These are phyloP conservation scores for Syngnathus acus DNA, from an alignment of 2,797 vertebrate species.

Conservation along the genomic window DNA sequence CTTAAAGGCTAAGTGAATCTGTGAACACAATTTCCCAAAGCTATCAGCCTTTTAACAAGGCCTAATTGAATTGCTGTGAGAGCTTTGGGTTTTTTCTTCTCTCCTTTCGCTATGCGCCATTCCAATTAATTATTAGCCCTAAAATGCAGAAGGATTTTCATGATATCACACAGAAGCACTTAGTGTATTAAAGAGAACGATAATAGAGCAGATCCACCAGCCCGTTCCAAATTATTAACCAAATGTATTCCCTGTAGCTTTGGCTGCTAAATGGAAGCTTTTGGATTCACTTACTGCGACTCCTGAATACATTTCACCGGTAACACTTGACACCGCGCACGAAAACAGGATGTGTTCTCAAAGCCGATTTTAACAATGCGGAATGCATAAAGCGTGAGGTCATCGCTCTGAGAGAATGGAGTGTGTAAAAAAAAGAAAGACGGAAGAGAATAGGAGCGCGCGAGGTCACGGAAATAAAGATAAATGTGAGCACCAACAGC, in stretches of 20 bases:
- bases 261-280: constrained; percentile 63
- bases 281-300: constrained; percentile 63
- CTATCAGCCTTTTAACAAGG: constrained; percentile 68
- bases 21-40: constrained; percentile 68
- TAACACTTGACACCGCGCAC: constrained; percentile 53
- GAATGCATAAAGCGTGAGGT: constrained; percentile 73
- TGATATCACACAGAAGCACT: constrained; percentile 71
- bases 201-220: constrained; percentile 68
- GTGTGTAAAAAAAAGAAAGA: constrained; percentile 39
- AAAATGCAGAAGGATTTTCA: constrained; percentile 68
- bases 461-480: constrained; percentile 82
- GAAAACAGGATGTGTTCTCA: constrained; percentile 71
- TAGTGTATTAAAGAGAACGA: constrained; percentile 72
- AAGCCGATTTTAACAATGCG: constrained; percentile 72
- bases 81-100: constrained; percentile 34
- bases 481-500: constrained; percentile 77
- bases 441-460: constrained; percentile 24
- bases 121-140: constrained; percentile 75
- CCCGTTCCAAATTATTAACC: constrained; percentile 67
- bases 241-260: constrained; percentile 68
- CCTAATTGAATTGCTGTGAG: constrained; percentile 74
- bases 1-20: constrained; percentile 58
- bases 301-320: constrained; percentile 51
- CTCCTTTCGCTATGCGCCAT: constrained; percentile 68
- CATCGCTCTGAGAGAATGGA: constrained; percentile 68